phyloP scores from a whole-genome alignment of 2,888 invertebrate species.

The Melanargia galathea region DNA sequence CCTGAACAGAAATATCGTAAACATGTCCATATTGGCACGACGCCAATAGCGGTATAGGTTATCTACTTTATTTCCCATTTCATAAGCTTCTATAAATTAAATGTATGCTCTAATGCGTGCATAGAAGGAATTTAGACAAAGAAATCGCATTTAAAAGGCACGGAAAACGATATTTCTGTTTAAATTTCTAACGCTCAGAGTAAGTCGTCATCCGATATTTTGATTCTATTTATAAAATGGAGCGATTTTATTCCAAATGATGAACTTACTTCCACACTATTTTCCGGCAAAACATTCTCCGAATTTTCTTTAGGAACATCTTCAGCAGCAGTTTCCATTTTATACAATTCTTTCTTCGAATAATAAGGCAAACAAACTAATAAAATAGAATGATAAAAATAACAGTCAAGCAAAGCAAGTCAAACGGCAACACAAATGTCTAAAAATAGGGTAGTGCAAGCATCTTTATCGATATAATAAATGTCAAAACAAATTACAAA shows the following conservation, averaged over 20 bases:
- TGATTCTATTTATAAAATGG: conserved; percentile 69
- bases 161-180: neutral
- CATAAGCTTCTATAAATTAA: conserved; percentile 18
- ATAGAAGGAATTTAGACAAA: neutral
- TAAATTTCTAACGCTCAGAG: conserved; percentile 13
- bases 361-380: conserved; percentile 34
- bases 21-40: conserved; percentile 65
- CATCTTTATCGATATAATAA: conserved; percentile 4
- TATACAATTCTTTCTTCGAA: conserved; percentile 29
- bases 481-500: neutral
- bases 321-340: conserved; percentile 68
- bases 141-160: neutral
- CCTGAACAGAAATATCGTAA: conserved; percentile 76
- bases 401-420: neutral
- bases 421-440: conserved; percentile 8
- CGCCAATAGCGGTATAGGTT: conserved; percentile 69
- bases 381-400: conserved; percentile 26
- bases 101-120: neutral
- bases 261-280: conserved; percentile 57
- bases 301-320: conserved; percentile 58
- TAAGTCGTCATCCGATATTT: conserved; percentile 65
- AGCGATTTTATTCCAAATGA: conserved; percentile 40
- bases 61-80: conserved; percentile 42
- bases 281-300: conserved; percentile 53
- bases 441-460: conserved; percentile 22